Evolutionary conservation across 2,113 vertebrate species (phyloP), one percentile per base, ranked within the genome.

Genomic region (Tursiops truncatus): DNA sequence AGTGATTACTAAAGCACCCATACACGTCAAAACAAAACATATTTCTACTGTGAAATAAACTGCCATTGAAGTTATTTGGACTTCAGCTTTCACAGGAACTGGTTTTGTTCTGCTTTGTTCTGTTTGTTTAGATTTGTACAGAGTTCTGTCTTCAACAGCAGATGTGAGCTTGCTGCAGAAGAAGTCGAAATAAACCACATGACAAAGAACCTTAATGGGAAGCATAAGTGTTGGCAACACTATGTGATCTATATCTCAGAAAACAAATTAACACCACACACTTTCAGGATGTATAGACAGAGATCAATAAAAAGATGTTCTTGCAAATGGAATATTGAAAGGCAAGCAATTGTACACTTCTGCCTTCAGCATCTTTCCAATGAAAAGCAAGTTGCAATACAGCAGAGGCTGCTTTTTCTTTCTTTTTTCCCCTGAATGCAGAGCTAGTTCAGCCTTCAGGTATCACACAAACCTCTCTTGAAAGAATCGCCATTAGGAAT

Each of bases 281-380:
- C 93, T 89, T 81, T 47, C 91, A 80, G 96, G 88, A 96, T 81
- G 71, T 86, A 95, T 15, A 83, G 96, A 96, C 88, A 86, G 95
- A 95, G 94, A 96, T 98, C 95, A 93, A 97, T 96, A 95, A 85
- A 95, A 95, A 97, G 88, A 96, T 96, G 91, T 93, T 97, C 95
- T 96, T 97, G 91, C 88, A 96, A 96, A 97, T 95, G 79, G 96
- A 95, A 91, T 97, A 96, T 91, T 89, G 93, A 96, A 97, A 96
- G 84, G 91, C 68, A 83, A 56, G 85, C 84, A 93, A 44, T 95
- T 84, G 96, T 90, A 83, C 58, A 65, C 62, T 31, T 73, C 60
- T 85, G 91, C 95, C 91, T 77, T 97, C 62, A 92, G 95, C 84
- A 85, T 41, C 65, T 92, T 96, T 67, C 82, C 76, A 62, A 10